Evolutionary conservation across 2,113 vertebrate species (phyloP).

Genomic region (Vulpes vulpes): DNA sequence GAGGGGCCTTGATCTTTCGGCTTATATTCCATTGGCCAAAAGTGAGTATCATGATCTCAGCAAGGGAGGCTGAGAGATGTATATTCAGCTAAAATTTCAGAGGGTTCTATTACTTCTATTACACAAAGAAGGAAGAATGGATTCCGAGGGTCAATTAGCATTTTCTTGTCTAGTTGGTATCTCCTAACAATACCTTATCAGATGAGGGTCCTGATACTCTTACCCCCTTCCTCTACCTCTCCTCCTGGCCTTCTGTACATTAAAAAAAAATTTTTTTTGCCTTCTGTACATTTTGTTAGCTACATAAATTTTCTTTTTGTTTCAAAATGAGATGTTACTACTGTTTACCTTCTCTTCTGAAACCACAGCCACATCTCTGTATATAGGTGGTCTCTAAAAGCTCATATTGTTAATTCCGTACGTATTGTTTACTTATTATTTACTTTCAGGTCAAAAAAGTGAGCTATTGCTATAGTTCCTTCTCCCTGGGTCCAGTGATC

Average conservation of each 20-base stretch:
- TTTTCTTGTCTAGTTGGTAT: not conserved
- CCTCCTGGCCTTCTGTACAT: not conserved
- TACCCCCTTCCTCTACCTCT: not conserved
- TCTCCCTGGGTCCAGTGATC: not conserved
- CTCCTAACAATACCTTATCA: not conserved
- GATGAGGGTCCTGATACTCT: not conserved
- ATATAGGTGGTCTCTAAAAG: not conserved
- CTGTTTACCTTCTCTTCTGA: slow-evolving; percentile 41
- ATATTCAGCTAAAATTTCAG: slow-evolving; percentile 3
- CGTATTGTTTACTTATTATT: not conserved
- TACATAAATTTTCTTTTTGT: not conserved
- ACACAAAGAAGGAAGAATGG: not conserved
- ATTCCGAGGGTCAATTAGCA: not conserved
- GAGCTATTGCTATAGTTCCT: not conserved
- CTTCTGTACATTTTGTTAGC: not conserved
- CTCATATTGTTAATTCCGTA: not conserved
- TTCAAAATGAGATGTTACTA: not conserved
- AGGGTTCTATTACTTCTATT: not conserved
- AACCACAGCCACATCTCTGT: not conserved
- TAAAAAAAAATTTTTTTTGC: too few species aligned
- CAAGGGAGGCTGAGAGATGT: not conserved
- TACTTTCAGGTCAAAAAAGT: not conserved
- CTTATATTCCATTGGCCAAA: not conserved
- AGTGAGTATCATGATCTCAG: not conserved
- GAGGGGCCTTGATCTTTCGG: not conserved